Conservation (phyloP, 53 echinoderm and acorn worm species). For the Echinarachnius parma region DNA sequence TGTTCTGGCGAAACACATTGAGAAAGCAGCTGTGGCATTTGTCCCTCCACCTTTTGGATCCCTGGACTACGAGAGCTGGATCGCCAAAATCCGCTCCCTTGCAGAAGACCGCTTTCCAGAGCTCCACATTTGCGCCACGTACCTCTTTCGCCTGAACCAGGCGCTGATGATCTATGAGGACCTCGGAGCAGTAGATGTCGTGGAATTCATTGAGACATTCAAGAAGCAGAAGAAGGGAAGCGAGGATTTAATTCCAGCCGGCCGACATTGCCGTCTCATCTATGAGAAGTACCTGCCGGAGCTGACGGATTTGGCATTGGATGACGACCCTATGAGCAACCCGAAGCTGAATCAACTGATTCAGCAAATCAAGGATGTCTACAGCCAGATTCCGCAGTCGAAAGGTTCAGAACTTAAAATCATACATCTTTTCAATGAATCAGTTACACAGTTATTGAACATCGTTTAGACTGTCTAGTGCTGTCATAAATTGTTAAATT, state of each 20-base stretch:
- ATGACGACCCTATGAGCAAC: slow-evolving; percentile 32
- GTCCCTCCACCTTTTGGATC: slow-evolving; percentile 29
- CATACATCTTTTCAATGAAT: no score
- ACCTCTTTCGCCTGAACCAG: slow-evolving; percentile 51
- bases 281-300: slow-evolving; percentile 42
- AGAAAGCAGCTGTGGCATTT: no score
- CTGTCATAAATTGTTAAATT: no score
- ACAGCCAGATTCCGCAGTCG: slow-evolving; percentile 38
- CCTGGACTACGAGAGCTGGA: slow-evolving; percentile 58
- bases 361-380: slow-evolving; percentile 30
- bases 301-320: slow-evolving; percentile 38
- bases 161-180: slow-evolving; percentile 63
- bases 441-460: no score
- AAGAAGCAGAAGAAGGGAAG: slow-evolving; percentile 1
- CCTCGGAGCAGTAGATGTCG: slow-evolving; percentile 38
- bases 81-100: slow-evolving; percentile 9
- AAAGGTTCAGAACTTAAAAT: no score
- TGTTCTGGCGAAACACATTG: neutral
- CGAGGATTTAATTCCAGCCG: neutral
- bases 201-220: slow-evolving; percentile 39
- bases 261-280: slow-evolving; percentile 23
- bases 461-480: no score
- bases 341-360: slow-evolving; percentile 50
- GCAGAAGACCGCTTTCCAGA: slow-evolving; percentile 23
- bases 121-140: slow-evolving; percentile 20